Evolutionary conservation across 2,113 vertebrate genomes (phyloP), one percentile per base, ranked within the genome.

Genomic region (Natator depressus): DNA sequence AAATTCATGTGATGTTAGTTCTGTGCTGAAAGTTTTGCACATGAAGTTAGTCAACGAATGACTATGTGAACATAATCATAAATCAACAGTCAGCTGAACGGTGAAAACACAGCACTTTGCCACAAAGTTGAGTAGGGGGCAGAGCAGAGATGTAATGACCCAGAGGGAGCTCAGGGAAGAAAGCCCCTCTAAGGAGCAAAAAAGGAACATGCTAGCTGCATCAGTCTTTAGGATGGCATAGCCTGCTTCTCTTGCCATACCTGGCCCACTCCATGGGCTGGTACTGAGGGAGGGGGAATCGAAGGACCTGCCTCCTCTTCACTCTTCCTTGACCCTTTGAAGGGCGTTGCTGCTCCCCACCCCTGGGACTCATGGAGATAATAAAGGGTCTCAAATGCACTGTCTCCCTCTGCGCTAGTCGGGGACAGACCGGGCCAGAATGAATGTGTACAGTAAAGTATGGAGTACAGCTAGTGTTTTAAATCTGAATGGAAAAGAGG

Each of bases 391-490:
- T 69, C 3, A 80, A 55, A 13, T 80, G 76, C 11, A 69, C 12
- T 5, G 54, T 0, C 1, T 50, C 65, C 9, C 27, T 16, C 76
- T 47, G 12, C 3, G 27, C 12, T 84, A 20, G 69, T 6, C 57
- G 46, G 2, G 11, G 10, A 84, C 3, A 4, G 2, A 20, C 24
- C 25, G 35, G 72, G 19, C 49, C 29, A 35, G 50, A 87, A 89
- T 51, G 5, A 84, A 31, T 24, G 3, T 83, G 24, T 65, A 47
- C 22, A 83, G 25, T 4, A 76, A 1, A 27, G 11, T 78, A 47
- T 27, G 16, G 4, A 1, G 0, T 27, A 49, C 8, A 80, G 42
- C 84, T 6, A 81, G 2, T 3, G 49, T 83, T 94, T 78, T 89
- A 69, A 87, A 24, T 24, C 84, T 0, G 1, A 1, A 55, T 79